These are phyloP conservation scores for Morinoia aosen DNA, from an alignment of 2,888 invertebrate genomes.

Conservation along the genomic window DNA sequence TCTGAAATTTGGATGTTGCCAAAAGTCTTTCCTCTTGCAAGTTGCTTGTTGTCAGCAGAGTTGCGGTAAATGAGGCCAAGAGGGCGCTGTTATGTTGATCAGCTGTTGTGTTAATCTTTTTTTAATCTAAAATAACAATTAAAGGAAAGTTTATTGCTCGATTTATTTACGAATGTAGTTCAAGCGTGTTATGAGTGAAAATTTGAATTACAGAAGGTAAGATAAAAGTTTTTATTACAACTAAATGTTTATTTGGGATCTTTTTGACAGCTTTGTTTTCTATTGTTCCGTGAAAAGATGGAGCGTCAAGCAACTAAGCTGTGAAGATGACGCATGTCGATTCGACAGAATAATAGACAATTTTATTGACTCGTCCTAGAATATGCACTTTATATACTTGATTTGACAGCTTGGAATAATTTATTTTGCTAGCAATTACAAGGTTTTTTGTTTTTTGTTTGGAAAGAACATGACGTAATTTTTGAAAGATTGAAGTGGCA, in stretches of 20 bases:
- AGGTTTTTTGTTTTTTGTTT: neutral
- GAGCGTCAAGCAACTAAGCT: conserved; percentile 13
- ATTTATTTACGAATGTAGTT: neutral
- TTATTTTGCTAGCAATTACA: neutral
- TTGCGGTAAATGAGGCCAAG: conserved; percentile 50
- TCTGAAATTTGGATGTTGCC: neutral
- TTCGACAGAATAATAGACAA: neutral
- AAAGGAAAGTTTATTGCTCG: neutral
- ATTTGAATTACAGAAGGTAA: neutral
- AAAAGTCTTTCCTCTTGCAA: conserved; percentile 23
- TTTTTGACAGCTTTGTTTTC: conserved; percentile 51
- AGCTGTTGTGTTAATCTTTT: conserved; percentile 46
- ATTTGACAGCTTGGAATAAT: neutral
- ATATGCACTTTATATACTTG: neutral
- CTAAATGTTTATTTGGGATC: neutral
- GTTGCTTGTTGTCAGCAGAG: conserved; percentile 47
- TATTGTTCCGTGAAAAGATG: conserved; percentile 48
- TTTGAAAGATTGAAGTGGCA: too few relatives aligned
- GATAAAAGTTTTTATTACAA: neutral
- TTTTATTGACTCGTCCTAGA: neutral
- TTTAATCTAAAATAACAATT: conserved; percentile 27
- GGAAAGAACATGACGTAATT: neutral
- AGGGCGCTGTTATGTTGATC: conserved; percentile 53
- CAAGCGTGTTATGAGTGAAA: neutral
- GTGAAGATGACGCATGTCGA: neutral